Base-by-base conservation (phyloP, 1,140 invertebrate species). In the Cylas formicarius region DNA sequence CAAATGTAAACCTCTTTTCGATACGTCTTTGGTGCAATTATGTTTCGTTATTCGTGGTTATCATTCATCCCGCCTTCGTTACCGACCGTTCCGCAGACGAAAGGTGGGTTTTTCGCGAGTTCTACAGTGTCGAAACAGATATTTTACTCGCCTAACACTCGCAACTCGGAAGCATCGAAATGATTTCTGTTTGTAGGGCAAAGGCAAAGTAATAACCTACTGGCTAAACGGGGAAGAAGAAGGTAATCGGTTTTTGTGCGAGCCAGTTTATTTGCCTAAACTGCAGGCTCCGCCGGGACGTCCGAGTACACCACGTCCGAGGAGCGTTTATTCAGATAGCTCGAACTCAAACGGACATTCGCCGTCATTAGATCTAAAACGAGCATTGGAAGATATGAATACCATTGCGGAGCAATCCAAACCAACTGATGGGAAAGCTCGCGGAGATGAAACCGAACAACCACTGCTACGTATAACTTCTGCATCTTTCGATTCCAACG, bases 151-250 rank as follows among this genome's bases (percentile, higher is more conserved):
- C n/a, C n/a, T n/a, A n/a, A n/a, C n/a, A n/a, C n/a, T n/a, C n/a
- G n/a, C n/a, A n/a, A n/a, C n/a, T n/a, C n/a, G n/a, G n/a, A n/a
- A n/a, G n/a, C n/a, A n/a, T n/a, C n/a, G n/a, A 13, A 32, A 32
- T 32, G 6, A 35, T 35, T 35, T 35, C 8, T 18, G 8, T 16
- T 35, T 35, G 35, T 62, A 89, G 83, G 89, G 89, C n/a, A 93
- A 92, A 73, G 88, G 88, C 24, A 77, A 76, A 62, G 80, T 90
- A 75, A 80, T 81, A 34, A 95, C 91, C 4, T 94, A 90, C 65
- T 95, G 91, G 91, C 69, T 95, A 17, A 74, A 80, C 28, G 89
- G 89, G 7, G 83, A 87, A 44, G 35, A 41, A 35, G 29, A 23
- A 21, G 24, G 19, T 21, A 48, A 48, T 32, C 10, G 21, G 13